Percentiles rank a stretch among this genome's conserved stretches.
These are phyloP conservation scores for Limnephilus marmoratus DNA, from an alignment of 2,888 invertebrate genomes.

Conservation along the genomic window DNA sequence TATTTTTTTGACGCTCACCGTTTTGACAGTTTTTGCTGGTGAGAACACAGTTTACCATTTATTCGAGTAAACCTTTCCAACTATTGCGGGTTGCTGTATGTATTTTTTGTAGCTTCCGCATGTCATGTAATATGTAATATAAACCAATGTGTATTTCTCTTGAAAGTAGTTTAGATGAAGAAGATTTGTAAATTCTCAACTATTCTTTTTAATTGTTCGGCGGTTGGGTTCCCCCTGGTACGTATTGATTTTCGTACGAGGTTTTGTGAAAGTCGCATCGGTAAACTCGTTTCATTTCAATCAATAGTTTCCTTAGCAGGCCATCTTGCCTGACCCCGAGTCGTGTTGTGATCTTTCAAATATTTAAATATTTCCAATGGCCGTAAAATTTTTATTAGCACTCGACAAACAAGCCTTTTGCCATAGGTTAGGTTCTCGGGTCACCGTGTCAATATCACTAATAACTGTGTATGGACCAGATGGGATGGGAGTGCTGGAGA, in stretches of 20 bases:
- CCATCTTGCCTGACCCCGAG: conserved; percentile 53
- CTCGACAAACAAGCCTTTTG: conserved; percentile 60
- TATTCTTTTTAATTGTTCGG: not conserved
- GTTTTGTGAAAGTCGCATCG: conserved; percentile 54
- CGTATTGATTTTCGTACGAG: conserved; percentile 4
- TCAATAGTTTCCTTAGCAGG: conserved; percentile 48
- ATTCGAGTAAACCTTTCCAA: not conserved
- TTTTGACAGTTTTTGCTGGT: no score
- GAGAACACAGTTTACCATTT: not conserved
- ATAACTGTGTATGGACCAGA: conserved; percentile 49
- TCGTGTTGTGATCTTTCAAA: conserved; percentile 59
- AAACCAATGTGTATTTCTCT: not conserved
- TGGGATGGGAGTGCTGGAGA: not conserved
- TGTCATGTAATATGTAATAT: not conserved
- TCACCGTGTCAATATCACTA: conserved; percentile 46
- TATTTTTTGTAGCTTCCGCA: not conserved
- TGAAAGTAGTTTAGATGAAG: not conserved
- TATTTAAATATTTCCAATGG: conserved; percentile 63
- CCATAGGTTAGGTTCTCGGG: conserved; percentile 56
- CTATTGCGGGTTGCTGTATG: not conserved
- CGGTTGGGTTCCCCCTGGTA: not conserved
- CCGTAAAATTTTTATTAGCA: conserved; percentile 64
- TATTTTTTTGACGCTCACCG: no score
- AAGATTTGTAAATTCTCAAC: not conserved
- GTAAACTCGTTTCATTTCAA: conserved; percentile 54